Conservation (phyloP, 2,888 invertebrate species). For the Allolobophora icterica region DNA sequence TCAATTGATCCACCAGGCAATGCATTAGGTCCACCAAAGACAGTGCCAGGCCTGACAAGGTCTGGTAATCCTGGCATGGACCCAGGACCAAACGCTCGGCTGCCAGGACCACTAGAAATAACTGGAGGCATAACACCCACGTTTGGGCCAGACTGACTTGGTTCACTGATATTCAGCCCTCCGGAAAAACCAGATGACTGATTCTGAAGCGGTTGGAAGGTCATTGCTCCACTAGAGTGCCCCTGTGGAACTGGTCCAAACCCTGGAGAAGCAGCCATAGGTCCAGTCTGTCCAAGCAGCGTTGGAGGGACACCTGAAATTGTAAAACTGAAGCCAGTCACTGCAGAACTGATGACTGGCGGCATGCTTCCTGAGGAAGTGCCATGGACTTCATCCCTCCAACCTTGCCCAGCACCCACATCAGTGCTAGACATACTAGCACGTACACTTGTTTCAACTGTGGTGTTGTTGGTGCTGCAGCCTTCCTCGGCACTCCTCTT, state of each 20-base stretch:
- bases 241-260: constrained; percentile 11
- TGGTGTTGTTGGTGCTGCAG: neutral
- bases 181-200: neutral
- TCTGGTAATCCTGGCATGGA: neutral
- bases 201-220: constrained; percentile 4
- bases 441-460: neutral
- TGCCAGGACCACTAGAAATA: neutral
- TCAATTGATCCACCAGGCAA: neutral
- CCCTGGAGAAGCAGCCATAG: neutral
- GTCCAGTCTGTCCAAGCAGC: neutral
- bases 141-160: neutral
- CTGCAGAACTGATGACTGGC: neutral
- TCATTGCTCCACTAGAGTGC: neutral
- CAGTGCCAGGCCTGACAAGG: neutral
- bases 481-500: constrained; percentile 17
- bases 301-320: neutral
- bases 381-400: neutral
- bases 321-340: neutral
- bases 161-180: neutral
- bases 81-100: neutral
- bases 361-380: neutral
- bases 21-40: neutral
- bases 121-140: neutral
- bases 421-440: neutral
- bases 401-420: neutral